Base-by-base conservation (phyloP, 2,888 invertebrate genomes). In the Chaetogeoica ovagalla region DNA sequence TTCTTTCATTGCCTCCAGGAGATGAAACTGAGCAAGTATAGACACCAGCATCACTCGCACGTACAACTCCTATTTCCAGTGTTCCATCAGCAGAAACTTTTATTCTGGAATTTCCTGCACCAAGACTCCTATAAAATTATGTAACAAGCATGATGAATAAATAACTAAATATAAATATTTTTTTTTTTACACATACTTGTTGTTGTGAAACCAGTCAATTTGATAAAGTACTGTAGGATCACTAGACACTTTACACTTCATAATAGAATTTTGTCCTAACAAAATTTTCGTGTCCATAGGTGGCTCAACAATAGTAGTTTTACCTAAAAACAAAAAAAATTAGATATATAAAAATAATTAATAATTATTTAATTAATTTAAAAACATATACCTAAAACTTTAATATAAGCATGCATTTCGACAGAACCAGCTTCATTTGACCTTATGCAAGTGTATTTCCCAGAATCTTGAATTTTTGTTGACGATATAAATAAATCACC, bases 171-270 rank as follows among this genome's bases (percentile, higher is more conserved):
- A 23, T 21, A 48, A 66, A 43, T n/a, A 57, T 15, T 60, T 66
- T 71, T 1, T 30, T 3, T 76, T 66, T 71, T 3, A 69, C 19
- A 90, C 91, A 89, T 87, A 93, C 93, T 92, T 92, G 85, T 92
- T 91, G 86, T 95, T 93, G 85, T 94, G 94, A 86, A 92, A 94
- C 96, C 96, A 96, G 85, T 93, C 92, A 83, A 95, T 91, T 85
- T 93, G 92, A 86, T 91, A 95, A 81, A 93, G 92, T 65, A 96
- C 94, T 83, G 92, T 92, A 69, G 94, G 93, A 87, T 98, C 97
- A 85, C 94, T 94, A 59, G 94, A 94, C 82, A 98, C 94, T 88
- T 94, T 95, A 88, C 98, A 99, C 85, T 95, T 95, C 83, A 99
- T 88, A 68, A 94, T 93, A 19, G 97, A 96, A 74, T 95, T 96